Base-by-base conservation (phyloP, 2,113 vertebrate genomes). In the Dicrurus megarhynchus region DNA sequence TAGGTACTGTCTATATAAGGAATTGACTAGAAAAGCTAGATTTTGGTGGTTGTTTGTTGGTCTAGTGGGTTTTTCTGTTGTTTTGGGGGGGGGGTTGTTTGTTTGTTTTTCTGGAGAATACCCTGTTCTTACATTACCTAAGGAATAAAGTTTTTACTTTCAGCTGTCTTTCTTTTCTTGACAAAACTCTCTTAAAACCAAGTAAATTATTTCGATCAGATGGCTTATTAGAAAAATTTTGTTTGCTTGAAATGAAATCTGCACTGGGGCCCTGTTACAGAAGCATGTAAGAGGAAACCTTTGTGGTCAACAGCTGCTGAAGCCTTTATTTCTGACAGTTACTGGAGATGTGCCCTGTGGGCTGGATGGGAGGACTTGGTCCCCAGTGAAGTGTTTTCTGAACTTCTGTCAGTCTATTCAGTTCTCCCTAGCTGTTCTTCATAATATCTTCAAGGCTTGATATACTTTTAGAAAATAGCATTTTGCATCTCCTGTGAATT, bases 401-500 rank as follows among this genome's bases (percentile, higher is more conserved):
- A 89, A 94, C 83, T 96, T 95, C 56, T 83, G 61, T 96, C 78
- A 69, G 80, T 90, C 79, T 97, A n/a, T 73, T 60, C 67, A 28
- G 33, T 90, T 95, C 67, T 88, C 91, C 84, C 76, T 69, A 92
- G 87, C 75, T 95, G 88, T 92, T 96, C 73, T 63, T 91, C 47
- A 52, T 89, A 93, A 93, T 78, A 89, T 95, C 86, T 95, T 93
- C 46, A 91, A 97, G 95, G 73, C 71, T 30, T 91, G 78, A 92
- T 94, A 87, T 27, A 77, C 79, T 96, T 91, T 73, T 64, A 92
- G 85, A 96, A 97, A 97, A 95, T 30, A 95, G 73, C 27, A 68
- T 96, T 97, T 92, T 9, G 6, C 21, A 63, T 95, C 91, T 93
- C 97, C n/a, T 89, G 89, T 13, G 80, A 96, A 95, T 91, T 95